These are phyloP conservation scores for Poliocrania exsul DNA, from an alignment of 2,797 vertebrate species.

Conservation along the genomic window DNA sequence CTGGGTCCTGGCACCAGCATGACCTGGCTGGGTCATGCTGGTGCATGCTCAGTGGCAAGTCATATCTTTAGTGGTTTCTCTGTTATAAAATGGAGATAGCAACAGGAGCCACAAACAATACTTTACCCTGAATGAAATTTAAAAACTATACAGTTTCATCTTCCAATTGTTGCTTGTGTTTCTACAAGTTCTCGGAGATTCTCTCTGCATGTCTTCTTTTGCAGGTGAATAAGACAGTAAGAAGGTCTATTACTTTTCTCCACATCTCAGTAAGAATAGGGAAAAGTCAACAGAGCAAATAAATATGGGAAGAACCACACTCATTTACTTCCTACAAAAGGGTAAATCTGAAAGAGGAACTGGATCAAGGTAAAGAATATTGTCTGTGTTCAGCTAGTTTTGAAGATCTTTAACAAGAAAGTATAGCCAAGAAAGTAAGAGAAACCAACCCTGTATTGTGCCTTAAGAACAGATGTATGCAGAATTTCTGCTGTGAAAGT, in stretches of 20 bases:
- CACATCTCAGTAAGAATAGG: not conserved
- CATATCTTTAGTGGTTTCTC: not conserved
- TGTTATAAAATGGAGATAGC: not conserved
- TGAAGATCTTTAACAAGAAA: not conserved
- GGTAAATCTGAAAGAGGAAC: not conserved
- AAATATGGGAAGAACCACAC: not conserved
- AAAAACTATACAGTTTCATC: not conserved
- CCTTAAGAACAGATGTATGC: not conserved
- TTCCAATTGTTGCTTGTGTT: not conserved
- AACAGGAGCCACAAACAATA: not conserved
- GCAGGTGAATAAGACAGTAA: not conserved
- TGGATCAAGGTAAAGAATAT: not conserved
- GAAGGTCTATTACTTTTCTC: not conserved
- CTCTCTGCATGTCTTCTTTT: not conserved
- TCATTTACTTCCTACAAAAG: not conserved
- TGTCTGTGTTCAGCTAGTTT: not conserved
- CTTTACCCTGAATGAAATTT: not conserved
- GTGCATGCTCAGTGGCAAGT: not conserved
- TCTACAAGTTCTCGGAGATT: not conserved
- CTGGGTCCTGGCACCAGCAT: not conserved
- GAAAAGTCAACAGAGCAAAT: not conserved
- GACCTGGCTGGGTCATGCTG: not conserved
- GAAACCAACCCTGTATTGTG: not conserved
- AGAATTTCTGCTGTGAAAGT: not conserved
- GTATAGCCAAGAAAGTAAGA: not conserved